Conservation (phyloP, 2,888 invertebrate genomes). For the Petrolisthes cinctipes region DNA sequence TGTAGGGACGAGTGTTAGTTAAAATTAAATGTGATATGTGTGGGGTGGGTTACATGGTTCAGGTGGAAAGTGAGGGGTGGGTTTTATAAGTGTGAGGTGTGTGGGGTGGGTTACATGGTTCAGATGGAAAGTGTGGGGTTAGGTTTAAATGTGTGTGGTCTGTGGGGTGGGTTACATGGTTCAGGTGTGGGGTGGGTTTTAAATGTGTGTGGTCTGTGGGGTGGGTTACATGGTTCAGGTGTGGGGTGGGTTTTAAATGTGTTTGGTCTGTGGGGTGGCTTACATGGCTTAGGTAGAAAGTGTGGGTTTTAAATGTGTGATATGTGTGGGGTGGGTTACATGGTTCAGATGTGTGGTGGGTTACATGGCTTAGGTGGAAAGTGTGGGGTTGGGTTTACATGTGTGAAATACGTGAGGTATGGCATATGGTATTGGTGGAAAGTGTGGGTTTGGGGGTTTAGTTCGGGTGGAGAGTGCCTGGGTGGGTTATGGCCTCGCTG, state of each 20-base stretch:
- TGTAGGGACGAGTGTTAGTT: too few relatives aligned
- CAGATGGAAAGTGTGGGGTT: not conserved
- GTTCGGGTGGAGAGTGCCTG: too few relatives aligned
- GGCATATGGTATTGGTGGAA: not conserved
- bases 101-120: not conserved
- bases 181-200: not conserved
- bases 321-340: not conserved
- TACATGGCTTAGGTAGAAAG: not conserved
- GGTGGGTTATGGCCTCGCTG: too few relatives aligned
- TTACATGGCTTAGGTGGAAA: not conserved
- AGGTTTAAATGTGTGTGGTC: not conserved
- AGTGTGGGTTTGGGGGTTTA: too few relatives aligned
- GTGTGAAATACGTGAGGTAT: not conserved
- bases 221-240: too few relatives aligned
- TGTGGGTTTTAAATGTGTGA: not conserved
- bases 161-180: not conserved
- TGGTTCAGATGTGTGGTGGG: too few relatives aligned
- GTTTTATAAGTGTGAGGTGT: not conserved
- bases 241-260: not conserved
- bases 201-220: not conserved
- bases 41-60: constrained; percentile 1
- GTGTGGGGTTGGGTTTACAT: not conserved
- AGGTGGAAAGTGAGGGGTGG: not conserved
- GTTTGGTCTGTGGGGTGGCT: not conserved
- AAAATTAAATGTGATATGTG: not conserved